These are phyloP conservation scores for Schizopygopsis malacanthus DNA, from an alignment of 2,797 vertebrate species.

Conservation along the genomic window DNA sequence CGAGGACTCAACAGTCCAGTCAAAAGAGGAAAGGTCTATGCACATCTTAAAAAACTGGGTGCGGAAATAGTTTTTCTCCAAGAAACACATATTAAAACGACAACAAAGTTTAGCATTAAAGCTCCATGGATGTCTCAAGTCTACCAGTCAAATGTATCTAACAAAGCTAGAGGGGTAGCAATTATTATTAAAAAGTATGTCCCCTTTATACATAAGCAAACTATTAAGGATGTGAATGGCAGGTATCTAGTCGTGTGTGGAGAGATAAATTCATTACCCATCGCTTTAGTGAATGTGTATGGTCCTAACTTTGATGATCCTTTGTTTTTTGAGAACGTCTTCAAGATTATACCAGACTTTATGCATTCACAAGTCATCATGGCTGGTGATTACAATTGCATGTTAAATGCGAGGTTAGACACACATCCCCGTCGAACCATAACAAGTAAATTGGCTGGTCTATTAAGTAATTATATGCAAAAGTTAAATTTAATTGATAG, in stretches of 20 bases:
- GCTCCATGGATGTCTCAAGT: slow-evolving; percentile 8
- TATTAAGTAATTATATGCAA: not conserved
- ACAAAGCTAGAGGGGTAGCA: not conserved
- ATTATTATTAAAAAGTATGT: not conserved
- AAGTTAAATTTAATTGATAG: not conserved
- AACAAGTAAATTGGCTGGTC: not conserved
- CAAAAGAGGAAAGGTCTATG: too few relatives aligned
- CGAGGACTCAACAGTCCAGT: too few relatives aligned
- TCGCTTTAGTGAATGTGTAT: not conserved
- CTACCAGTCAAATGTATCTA: not conserved
- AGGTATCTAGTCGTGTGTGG: not conserved
- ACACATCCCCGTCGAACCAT: not conserved
- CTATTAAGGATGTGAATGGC: not conserved
- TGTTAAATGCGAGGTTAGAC: not conserved
- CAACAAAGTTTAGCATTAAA: not conserved
- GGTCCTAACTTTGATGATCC: not conserved
- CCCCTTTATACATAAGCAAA: slow-evolving; percentile 1
- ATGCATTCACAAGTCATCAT: not conserved
- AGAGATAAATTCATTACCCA: not conserved
- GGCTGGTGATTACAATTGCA: not conserved
- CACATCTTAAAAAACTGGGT: too few relatives aligned
- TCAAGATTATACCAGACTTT: not conserved
- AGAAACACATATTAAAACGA: too few relatives aligned
- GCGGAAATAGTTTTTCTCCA: too few relatives aligned
- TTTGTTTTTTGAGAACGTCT: not conserved